phyloP scores from a whole-genome alignment of 2,113 vertebrate species.

The Naja naja region DNA sequence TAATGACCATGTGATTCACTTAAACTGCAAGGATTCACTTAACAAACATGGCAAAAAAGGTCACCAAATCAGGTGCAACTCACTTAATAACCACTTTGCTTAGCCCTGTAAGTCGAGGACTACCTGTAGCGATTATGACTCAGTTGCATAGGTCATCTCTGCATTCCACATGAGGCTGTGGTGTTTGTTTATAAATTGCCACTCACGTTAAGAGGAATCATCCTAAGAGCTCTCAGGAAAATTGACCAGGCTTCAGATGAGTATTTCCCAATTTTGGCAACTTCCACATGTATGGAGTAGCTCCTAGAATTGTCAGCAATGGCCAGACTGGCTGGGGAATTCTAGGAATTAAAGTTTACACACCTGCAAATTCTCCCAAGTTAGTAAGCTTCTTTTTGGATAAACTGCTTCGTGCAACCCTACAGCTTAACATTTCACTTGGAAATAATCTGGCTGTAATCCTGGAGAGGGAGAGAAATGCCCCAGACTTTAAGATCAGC shows the following conservation, averaged over 20 bases:
- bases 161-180: not conserved
- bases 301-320: not conserved
- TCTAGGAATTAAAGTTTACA: not conserved
- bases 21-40: no score
- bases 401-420: not conserved
- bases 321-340: not conserved
- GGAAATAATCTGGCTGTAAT: not conserved
- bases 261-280: not conserved
- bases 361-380: not conserved
- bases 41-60: no score
- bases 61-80: no score
- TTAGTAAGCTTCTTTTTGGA: not conserved
- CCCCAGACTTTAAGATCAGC: not conserved
- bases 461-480: not conserved
- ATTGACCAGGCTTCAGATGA: not conserved
- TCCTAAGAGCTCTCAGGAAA: not conserved
- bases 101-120: no score
- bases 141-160: not conserved
- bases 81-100: no score
- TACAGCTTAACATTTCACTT: not conserved
- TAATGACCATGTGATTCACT: no score
- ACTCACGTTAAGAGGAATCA: no score
- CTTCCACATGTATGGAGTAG: not conserved
- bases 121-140: not conserved
- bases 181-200: not conserved